Base-by-base conservation (phyloP, 2,888 invertebrate genomes). In the Eupithecia tripunctaria region DNA sequence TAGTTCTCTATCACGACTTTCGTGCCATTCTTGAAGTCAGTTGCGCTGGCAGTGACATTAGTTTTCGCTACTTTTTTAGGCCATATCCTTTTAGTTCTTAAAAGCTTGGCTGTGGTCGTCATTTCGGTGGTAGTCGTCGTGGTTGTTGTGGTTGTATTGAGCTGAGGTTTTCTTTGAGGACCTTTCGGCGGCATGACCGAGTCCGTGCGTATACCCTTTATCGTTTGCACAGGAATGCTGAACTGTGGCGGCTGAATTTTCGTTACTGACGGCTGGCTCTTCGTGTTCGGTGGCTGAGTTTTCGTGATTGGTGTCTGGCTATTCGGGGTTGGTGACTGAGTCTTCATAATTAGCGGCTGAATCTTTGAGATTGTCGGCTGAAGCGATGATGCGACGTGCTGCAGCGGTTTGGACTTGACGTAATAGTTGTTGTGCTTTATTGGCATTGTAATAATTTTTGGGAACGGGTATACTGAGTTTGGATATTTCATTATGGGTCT, bases 31-130 rank as follows among this genome's bases (percentile, higher is more conserved):
- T 85, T 84, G 38, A 80, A 81, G 66, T 81, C 76, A 72, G 86
- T 88, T 38, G 76, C 78, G 73, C 85, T 88, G 66, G 81, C 73
- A 38, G 85, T 85, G 47, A 76, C 74, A 70, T 88, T 89, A 74
- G 84, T 82, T 78, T 89, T 88, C 67, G 87, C 79, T 67, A 88
- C 81, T 68, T 77, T 67, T 70, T 92, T 91, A 12, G 94, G 94
- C 94, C 94, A 94, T 85, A 94, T 94, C 84, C 94, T 86, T 84
- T 93, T 94, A 60, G 90, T 94, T 82, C 94, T 87, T 74, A 91
- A 79, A 68, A 87, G 78, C 84, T 85, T 89, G 76, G 82, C 84
- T 2, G 94, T 92, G 18, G 94, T 92, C 8, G 91, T 86, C 64
- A 80, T 71, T 76, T 79, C 76, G n/a, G 91, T 91, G 10, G 91